These are phyloP conservation scores for Nasonia longicornis DNA, from an alignment of 1,140 invertebrate genomes.

Conservation along the genomic window DNA sequence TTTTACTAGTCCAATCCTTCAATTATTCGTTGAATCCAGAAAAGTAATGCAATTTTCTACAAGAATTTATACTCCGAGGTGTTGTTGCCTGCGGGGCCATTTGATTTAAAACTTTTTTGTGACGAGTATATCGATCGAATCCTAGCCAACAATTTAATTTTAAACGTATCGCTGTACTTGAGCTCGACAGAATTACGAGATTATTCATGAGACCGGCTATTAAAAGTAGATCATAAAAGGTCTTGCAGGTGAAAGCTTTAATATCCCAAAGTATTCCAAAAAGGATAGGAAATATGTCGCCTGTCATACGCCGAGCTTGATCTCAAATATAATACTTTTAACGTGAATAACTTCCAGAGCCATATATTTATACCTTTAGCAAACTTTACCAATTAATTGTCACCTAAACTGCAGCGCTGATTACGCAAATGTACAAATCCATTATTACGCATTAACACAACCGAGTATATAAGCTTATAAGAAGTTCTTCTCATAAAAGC, in stretches of 20 bases:
- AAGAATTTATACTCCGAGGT: too few relatives aligned
- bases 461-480: too few relatives aligned
- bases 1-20: too few relatives aligned
- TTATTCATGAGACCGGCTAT: constrained; percentile 22
- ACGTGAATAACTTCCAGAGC: not conserved
- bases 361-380: not conserved
- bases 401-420: not conserved
- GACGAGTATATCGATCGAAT: not conserved
- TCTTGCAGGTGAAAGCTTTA: not conserved
- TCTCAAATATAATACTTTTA: not conserved
- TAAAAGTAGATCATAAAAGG: constrained; percentile 19
- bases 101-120: too few relatives aligned
- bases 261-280: not conserved
- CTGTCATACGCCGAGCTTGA: not conserved
- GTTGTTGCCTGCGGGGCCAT: too few relatives aligned
- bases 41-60: too few relatives aligned
- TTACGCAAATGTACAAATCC: not conserved
- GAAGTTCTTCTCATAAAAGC: too few relatives aligned
- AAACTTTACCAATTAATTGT: not conserved
- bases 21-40: too few relatives aligned
- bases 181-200: not conserved
- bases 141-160: constrained; percentile 15
- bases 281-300: not conserved
- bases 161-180: not conserved
- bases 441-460: too few relatives aligned